These are phyloP conservation scores for Leuciscus idus DNA, from an alignment of 2,113 vertebrate genomes.

Conservation along the genomic window DNA sequence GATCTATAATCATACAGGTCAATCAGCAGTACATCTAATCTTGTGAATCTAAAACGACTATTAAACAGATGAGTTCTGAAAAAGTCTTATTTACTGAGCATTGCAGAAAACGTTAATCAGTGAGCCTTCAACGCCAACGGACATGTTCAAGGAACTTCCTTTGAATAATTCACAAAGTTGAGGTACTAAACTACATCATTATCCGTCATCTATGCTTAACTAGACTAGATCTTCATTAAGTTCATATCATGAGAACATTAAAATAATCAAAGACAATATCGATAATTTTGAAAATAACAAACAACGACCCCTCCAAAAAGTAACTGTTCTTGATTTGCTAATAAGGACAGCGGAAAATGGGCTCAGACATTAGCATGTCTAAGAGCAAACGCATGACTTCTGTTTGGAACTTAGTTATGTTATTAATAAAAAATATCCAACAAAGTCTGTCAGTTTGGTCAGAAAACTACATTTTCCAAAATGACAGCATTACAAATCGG, in stretches of 20 bases:
- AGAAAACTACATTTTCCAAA: neutral
- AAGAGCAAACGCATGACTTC: neutral
- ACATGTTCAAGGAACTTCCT: slow-evolving; percentile 30
- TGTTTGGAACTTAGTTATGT: neutral
- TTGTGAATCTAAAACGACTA: slow-evolving; percentile 20
- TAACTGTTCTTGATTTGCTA: neutral
- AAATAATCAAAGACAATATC: slow-evolving; percentile 56
- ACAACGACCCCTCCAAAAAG: slow-evolving; percentile 41
- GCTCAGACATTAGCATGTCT: slow-evolving; percentile 4
- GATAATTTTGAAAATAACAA: slow-evolving; percentile 29
- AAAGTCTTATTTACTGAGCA: neutral
- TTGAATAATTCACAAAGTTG: slow-evolving; percentile 64
- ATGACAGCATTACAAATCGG: neutral
- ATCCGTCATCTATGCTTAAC: slow-evolving; percentile 72
- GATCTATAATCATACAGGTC: slow-evolving; percentile 15
- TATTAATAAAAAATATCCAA: neutral
- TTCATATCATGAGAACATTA: slow-evolving; percentile 58
- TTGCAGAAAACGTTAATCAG: slow-evolving; percentile 26
- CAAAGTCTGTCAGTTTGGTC: neutral
- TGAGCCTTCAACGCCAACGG: slow-evolving; percentile 12
- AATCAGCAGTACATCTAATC: slow-evolving; percentile 1
- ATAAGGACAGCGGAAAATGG: neutral
- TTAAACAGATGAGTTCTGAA: neutral
- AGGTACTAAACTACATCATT: slow-evolving; percentile 76
- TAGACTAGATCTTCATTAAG: slow-evolving; percentile 72